Percentiles rank a stretch among this genome's conserved stretches.
phyloP scores from a whole-genome alignment of 2,113 vertebrate genomes.

The Pseudopipra pipra region DNA sequence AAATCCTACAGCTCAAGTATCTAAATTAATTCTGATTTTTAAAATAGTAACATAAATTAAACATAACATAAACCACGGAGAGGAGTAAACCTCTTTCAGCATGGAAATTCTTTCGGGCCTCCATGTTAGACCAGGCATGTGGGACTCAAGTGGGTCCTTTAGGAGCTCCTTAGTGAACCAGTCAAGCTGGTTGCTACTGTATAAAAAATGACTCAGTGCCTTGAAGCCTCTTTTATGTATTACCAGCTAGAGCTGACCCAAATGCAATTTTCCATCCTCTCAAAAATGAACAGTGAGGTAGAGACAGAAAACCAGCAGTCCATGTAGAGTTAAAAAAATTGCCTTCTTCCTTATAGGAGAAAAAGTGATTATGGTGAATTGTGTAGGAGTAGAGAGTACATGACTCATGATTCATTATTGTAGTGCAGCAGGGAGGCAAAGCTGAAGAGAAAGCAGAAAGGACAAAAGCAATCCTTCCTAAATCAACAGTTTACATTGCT shows the following conservation, averaged over 20 bases:
- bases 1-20: not conserved
- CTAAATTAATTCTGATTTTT: not conserved
- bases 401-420: constrained; percentile 14
- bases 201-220: not conserved
- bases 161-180: not conserved
- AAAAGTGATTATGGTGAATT: not conserved
- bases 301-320: not conserved
- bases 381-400: constrained; percentile 42
- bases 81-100: not conserved
- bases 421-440: not conserved
- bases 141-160: not conserved
- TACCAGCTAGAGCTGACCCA: not conserved
- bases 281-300: not conserved
- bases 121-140: not conserved
- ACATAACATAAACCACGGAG: not conserved
- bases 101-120: not conserved
- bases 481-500: not conserved
- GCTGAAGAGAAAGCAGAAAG: not conserved
- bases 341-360: not conserved
- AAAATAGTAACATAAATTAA: not conserved
- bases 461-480: not conserved
- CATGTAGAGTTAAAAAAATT: not conserved
- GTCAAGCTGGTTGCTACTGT: not conserved
- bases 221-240: not conserved
- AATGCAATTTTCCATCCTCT: not conserved